phyloP scores from a whole-genome alignment of 2,797 vertebrate genomes.

The Hippopotamyrus pictus region DNA sequence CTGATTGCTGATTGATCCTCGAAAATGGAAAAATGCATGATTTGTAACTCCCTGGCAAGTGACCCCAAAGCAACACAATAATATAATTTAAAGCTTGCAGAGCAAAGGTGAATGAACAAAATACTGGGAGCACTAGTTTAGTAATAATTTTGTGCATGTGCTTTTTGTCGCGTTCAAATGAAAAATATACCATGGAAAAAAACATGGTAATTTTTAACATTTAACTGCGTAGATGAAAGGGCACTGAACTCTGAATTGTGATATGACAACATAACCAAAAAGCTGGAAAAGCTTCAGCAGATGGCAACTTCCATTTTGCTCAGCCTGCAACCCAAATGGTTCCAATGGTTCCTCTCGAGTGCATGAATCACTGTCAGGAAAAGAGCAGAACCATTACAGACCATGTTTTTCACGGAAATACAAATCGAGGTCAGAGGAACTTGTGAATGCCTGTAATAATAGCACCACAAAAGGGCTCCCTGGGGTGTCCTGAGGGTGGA shows the following conservation, averaged over 20 bases:
- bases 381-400: background rate
- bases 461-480: background rate
- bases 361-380: constrained; percentile 20
- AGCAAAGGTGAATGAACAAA: background rate
- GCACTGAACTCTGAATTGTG: background rate
- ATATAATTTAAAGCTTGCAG: background rate
- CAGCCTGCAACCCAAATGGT: background rate
- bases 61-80: background rate
- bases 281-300: background rate
- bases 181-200: background rate
- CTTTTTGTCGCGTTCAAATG: background rate
- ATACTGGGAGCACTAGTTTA: background rate
- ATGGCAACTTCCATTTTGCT: background rate
- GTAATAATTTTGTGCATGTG: background rate
- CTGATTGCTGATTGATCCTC: background rate
- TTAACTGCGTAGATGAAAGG: background rate
- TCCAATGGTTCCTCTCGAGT: background rate
- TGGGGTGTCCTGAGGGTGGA: background rate
- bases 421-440: background rate
- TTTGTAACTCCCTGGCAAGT: background rate
- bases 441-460: background rate
- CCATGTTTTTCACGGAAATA: constrained; percentile 4
- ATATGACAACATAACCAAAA: background rate
- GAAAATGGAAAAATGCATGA: background rate
- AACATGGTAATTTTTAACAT: background rate